A percentile compares a stretch with the other conserved stretches of the same genome.
Conservation (phyloP, 2,888 invertebrate species). For the Melieria picta region DNA sequence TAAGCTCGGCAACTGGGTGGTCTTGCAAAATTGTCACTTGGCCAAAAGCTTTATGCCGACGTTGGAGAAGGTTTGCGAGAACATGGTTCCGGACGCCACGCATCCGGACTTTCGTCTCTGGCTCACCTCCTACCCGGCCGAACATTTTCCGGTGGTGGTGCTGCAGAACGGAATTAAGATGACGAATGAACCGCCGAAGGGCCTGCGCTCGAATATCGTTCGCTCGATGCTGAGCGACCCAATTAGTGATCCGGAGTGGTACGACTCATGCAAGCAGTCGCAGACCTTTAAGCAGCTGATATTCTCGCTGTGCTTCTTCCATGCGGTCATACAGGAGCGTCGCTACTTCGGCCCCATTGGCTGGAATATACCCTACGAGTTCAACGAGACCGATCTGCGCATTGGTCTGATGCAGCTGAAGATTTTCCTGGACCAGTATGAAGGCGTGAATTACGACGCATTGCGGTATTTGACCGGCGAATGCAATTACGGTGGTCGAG, state of each 20-base stretch:
- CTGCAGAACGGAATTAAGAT: slow-evolving; percentile 95
- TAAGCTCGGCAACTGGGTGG: slow-evolving; percentile 89
- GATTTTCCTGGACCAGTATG: slow-evolving; percentile 86
- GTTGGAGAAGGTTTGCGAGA: slow-evolving; percentile 90
- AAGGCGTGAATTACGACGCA: slow-evolving; percentile 85
- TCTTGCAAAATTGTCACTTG: slow-evolving; percentile 94
- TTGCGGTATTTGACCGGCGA: slow-evolving; percentile 91
- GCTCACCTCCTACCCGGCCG: slow-evolving; percentile 93
- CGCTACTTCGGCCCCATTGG: slow-evolving; percentile 92
- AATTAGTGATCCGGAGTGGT: slow-evolving; percentile 87
- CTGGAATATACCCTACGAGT: slow-evolving; percentile 96
- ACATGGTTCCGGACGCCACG: slow-evolving; percentile 80
- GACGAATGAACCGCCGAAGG: slow-evolving; percentile 96
- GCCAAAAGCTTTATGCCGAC: slow-evolving; percentile 95
- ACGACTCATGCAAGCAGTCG: slow-evolving; percentile 81
- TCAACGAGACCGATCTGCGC: slow-evolving; percentile 92
- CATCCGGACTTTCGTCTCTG: slow-evolving; percentile 93
- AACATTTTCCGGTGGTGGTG: slow-evolving; percentile 90
- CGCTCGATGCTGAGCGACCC: slow-evolving; percentile 89
- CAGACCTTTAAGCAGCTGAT: slow-evolving; percentile 84
- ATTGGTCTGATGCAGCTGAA: slow-evolving; percentile 90
- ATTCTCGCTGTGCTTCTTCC: slow-evolving; percentile 92
- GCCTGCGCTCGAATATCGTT: slow-evolving; percentile 81
- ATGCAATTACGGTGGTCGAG: slow-evolving; percentile 95
- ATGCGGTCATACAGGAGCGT: slow-evolving; percentile 90